These are phyloP conservation scores for Bombus superbus DNA, from an alignment of 1,140 invertebrate species.

Conservation along the genomic window DNA sequence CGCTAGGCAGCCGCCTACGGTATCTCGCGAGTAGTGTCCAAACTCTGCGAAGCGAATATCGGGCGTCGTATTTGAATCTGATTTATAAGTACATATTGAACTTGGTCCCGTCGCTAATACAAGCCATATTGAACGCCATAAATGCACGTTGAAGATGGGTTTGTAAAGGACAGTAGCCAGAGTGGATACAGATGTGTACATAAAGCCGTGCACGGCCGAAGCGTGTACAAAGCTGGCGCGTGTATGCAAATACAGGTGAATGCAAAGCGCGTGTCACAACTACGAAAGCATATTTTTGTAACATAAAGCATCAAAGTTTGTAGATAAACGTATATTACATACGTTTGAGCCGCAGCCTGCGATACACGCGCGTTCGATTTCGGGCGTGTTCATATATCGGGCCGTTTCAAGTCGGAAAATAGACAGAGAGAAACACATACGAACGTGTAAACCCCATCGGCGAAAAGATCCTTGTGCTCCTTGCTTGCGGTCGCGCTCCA, in stretches of 20 bases:
- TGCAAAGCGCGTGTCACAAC: not conserved
- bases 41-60: too few species aligned
- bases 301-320: not conserved
- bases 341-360: not conserved
- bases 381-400: not conserved
- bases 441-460: not conserved
- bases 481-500: not conserved
- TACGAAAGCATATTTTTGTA: slow-evolving; percentile 6
- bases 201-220: not conserved
- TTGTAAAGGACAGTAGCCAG: not conserved
- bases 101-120: too few species aligned
- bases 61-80: too few species aligned
- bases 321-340: not conserved
- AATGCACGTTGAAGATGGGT: not conserved
- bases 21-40: too few species aligned
- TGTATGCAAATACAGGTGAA: not conserved
- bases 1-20: too few species aligned
- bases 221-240: not conserved
- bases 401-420: not conserved
- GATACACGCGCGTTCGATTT: not conserved
- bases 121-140: slow-evolving; percentile 24
- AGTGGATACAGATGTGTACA: not conserved
- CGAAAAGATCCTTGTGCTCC: slow-evolving; percentile 5
- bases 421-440: not conserved
- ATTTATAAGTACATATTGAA: too few species aligned